These are phyloP conservation scores for Choloepus hoffmanni DNA, from an alignment of 2,113 vertebrate genomes.

Conservation along the genomic window DNA sequence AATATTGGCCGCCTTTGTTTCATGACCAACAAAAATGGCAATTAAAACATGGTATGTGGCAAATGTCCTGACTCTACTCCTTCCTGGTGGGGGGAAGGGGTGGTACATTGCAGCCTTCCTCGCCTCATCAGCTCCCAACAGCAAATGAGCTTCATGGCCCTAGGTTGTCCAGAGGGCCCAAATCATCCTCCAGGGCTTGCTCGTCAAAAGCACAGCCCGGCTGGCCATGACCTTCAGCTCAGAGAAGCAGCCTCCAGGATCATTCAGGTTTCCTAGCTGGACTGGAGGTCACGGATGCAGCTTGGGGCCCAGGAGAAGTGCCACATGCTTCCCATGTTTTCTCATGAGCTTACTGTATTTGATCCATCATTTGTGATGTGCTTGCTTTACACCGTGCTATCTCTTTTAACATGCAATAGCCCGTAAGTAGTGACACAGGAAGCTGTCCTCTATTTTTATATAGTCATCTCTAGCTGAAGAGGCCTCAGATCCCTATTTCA, in stretches of 20 bases:
- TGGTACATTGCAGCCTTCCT: neutral
- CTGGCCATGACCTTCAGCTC: neutral
- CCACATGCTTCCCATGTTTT: neutral
- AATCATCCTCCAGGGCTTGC: neutral
- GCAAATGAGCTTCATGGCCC: neutral
- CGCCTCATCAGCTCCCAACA: neutral
- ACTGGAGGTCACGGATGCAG: neutral
- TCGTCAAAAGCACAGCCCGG: neutral
- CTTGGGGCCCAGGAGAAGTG: neutral
- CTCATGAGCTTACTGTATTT: neutral
- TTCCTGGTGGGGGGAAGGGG: neutral
- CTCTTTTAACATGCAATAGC: neutral
- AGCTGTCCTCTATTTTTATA: neutral
- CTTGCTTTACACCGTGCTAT: accelerated
- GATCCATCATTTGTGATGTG: neutral
- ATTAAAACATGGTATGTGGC: neutral
- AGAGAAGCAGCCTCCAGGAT: neutral
- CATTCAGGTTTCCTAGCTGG: neutral
- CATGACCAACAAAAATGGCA: neutral
- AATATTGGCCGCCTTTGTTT: neutral
- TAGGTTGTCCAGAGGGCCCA: neutral
- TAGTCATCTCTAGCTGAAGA: neutral
- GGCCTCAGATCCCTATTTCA: neutral
- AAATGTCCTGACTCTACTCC: neutral
- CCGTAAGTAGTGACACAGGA: neutral